phyloP scores from a whole-genome alignment of 2,888 invertebrate genomes.

The Rhyacophila evoluta region DNA sequence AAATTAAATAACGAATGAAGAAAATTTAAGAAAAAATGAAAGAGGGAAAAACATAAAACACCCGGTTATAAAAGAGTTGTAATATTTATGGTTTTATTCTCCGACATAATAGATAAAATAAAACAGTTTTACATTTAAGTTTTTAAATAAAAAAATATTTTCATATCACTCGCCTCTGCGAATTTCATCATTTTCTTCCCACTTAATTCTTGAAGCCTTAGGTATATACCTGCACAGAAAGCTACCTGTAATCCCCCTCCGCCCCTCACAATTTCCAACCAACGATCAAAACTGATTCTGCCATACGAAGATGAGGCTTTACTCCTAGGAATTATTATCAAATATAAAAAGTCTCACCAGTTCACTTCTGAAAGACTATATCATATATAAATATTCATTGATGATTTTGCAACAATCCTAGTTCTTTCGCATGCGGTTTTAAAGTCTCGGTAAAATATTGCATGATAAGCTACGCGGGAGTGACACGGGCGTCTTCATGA shows the following conservation, averaged over 20 bases:
- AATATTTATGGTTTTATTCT: too few relatives aligned
- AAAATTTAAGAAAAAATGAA: too few relatives aligned
- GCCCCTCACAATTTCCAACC: neutral
- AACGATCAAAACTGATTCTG: neutral
- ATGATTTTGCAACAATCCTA: neutral
- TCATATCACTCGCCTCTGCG: neutral
- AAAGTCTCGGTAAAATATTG: neutral
- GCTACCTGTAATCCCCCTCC: conserved; percentile 13
- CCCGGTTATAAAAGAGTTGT: too few relatives aligned
- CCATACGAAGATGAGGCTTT: neutral
- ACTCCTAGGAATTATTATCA: neutral
- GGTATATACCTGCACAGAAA: conserved; percentile 8
- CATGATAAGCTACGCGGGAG: neutral
- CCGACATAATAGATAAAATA: too few relatives aligned
- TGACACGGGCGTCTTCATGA: neutral
- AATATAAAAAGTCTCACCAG: neutral
- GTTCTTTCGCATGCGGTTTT: neutral
- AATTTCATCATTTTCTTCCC: neutral
- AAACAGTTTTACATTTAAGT: too few relatives aligned
- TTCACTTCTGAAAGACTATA: neutral
- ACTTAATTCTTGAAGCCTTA: neutral
- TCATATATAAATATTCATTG: neutral
- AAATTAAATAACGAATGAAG: too few relatives aligned
- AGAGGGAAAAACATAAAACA: too few relatives aligned
- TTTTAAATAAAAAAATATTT: neutral